phyloP scores from a whole-genome alignment of 1,140 invertebrate genomes.

The Ganaspis sp. region DNA sequence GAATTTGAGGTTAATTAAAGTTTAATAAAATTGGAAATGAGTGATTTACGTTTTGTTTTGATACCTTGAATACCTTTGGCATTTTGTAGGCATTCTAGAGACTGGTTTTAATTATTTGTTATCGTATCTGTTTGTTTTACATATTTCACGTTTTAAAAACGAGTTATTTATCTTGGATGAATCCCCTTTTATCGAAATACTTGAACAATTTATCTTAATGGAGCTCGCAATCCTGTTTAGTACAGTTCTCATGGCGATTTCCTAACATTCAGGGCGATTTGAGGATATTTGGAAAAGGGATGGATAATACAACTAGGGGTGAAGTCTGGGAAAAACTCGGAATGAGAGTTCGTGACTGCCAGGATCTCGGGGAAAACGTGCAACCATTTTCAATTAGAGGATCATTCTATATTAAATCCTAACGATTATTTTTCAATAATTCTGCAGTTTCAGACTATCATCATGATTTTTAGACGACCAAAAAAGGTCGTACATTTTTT shows the following conservation, averaged over 20 bases:
- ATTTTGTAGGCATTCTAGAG: no score
- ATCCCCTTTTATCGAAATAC: background rate
- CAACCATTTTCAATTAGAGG: background rate
- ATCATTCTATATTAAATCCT: background rate
- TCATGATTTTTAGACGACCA: no score
- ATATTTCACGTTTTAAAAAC: background rate
- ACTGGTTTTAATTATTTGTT: no score
- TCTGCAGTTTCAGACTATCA: background rate
- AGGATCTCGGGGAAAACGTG: background rate
- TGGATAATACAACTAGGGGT: background rate
- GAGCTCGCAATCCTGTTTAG: background rate
- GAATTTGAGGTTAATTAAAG: no score
- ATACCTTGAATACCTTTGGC: no score
- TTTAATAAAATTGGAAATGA: no score
- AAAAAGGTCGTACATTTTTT: no score
- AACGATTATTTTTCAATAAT: background rate
- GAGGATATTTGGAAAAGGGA: slow-evolving; percentile 17
- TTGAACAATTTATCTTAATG: slow-evolving; percentile 10
- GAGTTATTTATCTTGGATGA: background rate
- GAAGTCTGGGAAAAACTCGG: slow-evolving; percentile 16
- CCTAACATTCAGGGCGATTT: slow-evolving; percentile 1
- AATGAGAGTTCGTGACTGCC: slow-evolving; percentile 12
- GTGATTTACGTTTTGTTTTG: no score
- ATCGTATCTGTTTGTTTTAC: background rate
- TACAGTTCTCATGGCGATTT: slow-evolving; percentile 4